Conservation (phyloP, 2,888 invertebrate species). For the Cantharis flavilabris region DNA sequence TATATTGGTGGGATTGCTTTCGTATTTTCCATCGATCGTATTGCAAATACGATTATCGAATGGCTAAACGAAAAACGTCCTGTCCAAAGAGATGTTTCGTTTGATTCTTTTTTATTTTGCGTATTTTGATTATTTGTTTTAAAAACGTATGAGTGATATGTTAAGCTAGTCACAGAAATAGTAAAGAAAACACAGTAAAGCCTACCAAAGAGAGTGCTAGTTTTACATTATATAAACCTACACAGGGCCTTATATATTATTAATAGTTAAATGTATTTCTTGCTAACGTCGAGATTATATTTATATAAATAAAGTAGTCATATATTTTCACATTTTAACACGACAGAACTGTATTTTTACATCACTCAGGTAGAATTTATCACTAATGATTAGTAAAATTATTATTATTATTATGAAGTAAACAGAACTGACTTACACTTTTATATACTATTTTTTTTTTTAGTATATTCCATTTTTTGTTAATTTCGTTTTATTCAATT, state of each 20-base stretch:
- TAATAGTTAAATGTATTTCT: constrained; percentile 16
- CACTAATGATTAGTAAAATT: constrained; percentile 26
- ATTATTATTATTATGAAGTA: constrained; percentile 1
- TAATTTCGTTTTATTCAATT: constrained; percentile 8
- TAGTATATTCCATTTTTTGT: constrained; percentile 29
- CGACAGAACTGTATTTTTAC: constrained; percentile 40
- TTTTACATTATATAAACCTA: constrained; percentile 30
- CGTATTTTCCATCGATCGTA: not conserved
- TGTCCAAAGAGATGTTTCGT: not conserved
- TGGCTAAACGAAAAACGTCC: not conserved
- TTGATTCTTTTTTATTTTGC: not conserved
- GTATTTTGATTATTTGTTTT: constrained; percentile 3
- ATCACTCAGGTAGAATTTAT: constrained; percentile 42
- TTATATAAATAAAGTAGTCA: not conserved
- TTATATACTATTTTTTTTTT: constrained; percentile 19
- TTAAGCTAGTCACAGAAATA: constrained; percentile 42
- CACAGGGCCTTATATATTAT: constrained; percentile 29
- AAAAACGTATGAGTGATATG: constrained; percentile 40
- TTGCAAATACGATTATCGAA: not conserved
- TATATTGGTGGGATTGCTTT: not conserved
- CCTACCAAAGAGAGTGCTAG: constrained; percentile 40
- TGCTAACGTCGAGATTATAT: constrained; percentile 26
- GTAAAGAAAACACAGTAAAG: constrained; percentile 29
- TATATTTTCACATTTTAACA: constrained; percentile 27
- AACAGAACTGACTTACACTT: constrained; percentile 32